Evolutionary conservation across 2,888 invertebrate species (phyloP).

Genomic region (Megaustenia siamemsis): DNA sequence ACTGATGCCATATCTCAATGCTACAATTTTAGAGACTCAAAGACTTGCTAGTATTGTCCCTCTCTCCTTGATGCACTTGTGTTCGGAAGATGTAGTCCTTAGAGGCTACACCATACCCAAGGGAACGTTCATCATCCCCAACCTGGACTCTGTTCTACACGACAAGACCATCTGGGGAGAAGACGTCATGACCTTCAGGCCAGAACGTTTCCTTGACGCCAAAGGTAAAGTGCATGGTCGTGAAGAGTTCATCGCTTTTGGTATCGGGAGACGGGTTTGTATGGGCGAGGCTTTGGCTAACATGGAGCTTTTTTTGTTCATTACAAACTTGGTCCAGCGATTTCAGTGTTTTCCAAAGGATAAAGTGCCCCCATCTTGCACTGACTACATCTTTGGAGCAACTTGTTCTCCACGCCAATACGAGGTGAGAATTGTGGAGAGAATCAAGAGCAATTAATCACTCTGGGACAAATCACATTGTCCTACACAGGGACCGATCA

Average conservation of each 20-base stretch:
- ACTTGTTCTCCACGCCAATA: neutral
- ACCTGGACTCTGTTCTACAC: conserved; percentile 64
- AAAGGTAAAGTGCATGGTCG: conserved; percentile 52
- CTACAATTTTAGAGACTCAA: conserved; percentile 17
- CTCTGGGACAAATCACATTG: too few species aligned
- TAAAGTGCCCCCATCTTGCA: conserved; percentile 19
- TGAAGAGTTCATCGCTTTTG: conserved; percentile 59
- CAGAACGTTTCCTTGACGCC: conserved; percentile 65
- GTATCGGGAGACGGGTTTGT: conserved; percentile 55
- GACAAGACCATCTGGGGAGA: conserved; percentile 63
- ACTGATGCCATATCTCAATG: neutral
- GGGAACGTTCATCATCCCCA: conserved; percentile 62
- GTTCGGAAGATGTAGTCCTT: conserved; percentile 63
- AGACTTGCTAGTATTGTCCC: conserved; percentile 53
- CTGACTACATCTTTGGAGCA: conserved; percentile 13
- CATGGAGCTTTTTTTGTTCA: conserved; percentile 47
- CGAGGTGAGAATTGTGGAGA: neutral
- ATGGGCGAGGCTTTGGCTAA: conserved; percentile 43
- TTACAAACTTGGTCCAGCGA: conserved; percentile 35
- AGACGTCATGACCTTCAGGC: conserved; percentile 65
- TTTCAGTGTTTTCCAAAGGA: conserved; percentile 42
- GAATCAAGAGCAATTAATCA: neutral
- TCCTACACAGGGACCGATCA: too few species aligned
- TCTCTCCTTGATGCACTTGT: conserved; percentile 28
- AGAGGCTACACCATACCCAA: conserved; percentile 72